Base-by-base conservation (phyloP, 2,888 invertebrate species). In the Xestia xanthographa region DNA sequence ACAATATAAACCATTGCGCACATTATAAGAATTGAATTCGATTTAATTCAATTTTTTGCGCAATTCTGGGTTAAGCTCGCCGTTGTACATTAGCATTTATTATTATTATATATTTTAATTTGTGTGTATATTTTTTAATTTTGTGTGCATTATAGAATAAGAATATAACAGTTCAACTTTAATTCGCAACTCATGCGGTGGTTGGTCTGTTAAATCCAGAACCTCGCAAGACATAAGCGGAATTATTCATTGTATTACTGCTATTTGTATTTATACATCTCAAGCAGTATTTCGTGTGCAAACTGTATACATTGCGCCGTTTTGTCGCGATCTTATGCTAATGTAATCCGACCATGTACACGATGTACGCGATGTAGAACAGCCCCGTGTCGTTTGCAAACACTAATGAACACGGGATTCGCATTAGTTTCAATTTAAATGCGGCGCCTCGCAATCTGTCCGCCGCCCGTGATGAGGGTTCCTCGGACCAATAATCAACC, bases 381-480 rank as follows among this genome's bases (percentile, higher is more conserved):
- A 34, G 65, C 41, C 43, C 22, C 48, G 66, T 43, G 66, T 70
- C 72, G 62, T 70, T 58, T 56, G 60, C 62, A 53, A 74, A 77
- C 82, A 71, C 70, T 82, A 85, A 82, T 72, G 77, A 82, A 84
- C 82, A 85, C 62, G 75, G 70, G 67, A 78, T 26, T 82, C 77
- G 41, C 85, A 85, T 85, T 84, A 85, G 85, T 85, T 85, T 84
- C 72, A 68, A 75, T 85, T 82, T 71, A 84, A 85, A 77, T 82
- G 82, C 78, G 77, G 50, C n/a, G 43, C 60, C 69, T 70, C 75
- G 72, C 85, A 65, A 72, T 71, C 75, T 82, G 78, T 73, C 82
- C 41, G 63, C 41, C n/a, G 38, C 22, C 53, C 45, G 66, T 78
- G 84, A 84, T 72, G 86, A 84, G 86, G 84, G 84, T 85, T 53